Percentiles rank a stretch among this genome's conserved stretches.
phyloP scores from a whole-genome alignment of 2,888 invertebrate genomes.

The Alloplasta piceator region DNA sequence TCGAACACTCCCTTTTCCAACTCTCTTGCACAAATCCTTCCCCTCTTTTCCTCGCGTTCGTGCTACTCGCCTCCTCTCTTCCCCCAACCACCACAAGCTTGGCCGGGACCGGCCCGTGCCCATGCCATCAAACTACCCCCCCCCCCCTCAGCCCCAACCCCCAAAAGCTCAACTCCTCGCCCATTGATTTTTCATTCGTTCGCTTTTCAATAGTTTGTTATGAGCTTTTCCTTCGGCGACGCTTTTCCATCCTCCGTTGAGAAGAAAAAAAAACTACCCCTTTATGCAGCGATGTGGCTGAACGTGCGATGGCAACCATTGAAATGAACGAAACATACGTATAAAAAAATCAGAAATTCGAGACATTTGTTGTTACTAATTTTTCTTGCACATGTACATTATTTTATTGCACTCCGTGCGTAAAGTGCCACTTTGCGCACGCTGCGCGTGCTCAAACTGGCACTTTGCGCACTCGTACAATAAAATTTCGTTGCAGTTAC shows the following conservation, averaged over 20 bases:
- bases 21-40: constrained; percentile 58
- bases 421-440: too few relatives aligned
- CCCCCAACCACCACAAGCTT: constrained; percentile 46
- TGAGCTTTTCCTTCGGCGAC: constrained; percentile 81
- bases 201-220: constrained; percentile 83
- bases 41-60: constrained; percentile 59
- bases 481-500: too few relatives aligned
- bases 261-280: constrained; percentile 40
- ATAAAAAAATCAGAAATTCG: too few relatives aligned
- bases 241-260: constrained; percentile 66
- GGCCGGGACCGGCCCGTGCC: constrained; percentile 74
- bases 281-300: constrained; percentile 39
- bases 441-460: too few relatives aligned
- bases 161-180: constrained; percentile 57
- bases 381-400: too few relatives aligned
- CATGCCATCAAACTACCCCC: constrained; percentile 54
- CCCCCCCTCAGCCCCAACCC: constrained; percentile 23
- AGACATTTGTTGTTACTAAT: too few relatives aligned
- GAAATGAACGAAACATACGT: too few relatives aligned
- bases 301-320: not conserved
- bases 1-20: constrained; percentile 42
- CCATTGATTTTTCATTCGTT: constrained; percentile 83
- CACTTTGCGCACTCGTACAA: too few relatives aligned
- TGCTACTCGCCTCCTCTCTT: constrained; percentile 47
- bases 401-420: too few relatives aligned